These are phyloP conservation scores for Eupeodes corollae DNA, from an alignment of 1,140 invertebrate species.

Conservation along the genomic window DNA sequence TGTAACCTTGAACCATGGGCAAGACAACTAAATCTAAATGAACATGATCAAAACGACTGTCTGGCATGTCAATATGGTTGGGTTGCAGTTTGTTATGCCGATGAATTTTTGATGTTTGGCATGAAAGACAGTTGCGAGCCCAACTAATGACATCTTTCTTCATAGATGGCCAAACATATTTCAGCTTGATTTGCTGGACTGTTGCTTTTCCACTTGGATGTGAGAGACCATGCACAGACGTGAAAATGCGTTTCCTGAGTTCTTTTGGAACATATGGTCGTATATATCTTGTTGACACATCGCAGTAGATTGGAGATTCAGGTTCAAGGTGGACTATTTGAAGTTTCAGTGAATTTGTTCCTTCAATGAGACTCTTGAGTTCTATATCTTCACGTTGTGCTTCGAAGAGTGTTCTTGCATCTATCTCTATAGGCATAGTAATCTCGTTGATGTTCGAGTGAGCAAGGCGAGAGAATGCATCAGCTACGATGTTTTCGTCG, in stretches of 20 bases:
- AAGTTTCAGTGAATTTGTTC: not conserved
- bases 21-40: too few species aligned
- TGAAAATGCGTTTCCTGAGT: not conserved
- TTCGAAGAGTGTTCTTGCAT: too few species aligned
- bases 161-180: not conserved
- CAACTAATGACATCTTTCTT: not conserved
- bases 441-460: not conserved
- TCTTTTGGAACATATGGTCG: not conserved
- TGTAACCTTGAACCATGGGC: too few species aligned
- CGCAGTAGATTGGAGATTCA: not conserved
- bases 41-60: too few species aligned
- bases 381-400: not conserved
- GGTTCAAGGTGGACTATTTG: not conserved
- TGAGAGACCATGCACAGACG: not conserved
- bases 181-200: not conserved
- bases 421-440: slow-evolving; percentile 3
- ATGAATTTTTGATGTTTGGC: too few species aligned
- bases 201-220: not conserved
- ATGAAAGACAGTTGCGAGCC: too few species aligned
- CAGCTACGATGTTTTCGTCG: slow-evolving; percentile 18
- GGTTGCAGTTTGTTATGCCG: too few species aligned
- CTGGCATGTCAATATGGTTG: too few species aligned
- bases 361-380: not conserved
- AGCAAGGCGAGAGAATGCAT: slow-evolving; percentile 12
- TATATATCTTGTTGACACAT: not conserved